A percentile compares a stretch with the other conserved stretches of the same genome.
These are phyloP conservation scores for Crocallis elinguaria DNA, from an alignment of 2,888 invertebrate species.

Conservation along the genomic window DNA sequence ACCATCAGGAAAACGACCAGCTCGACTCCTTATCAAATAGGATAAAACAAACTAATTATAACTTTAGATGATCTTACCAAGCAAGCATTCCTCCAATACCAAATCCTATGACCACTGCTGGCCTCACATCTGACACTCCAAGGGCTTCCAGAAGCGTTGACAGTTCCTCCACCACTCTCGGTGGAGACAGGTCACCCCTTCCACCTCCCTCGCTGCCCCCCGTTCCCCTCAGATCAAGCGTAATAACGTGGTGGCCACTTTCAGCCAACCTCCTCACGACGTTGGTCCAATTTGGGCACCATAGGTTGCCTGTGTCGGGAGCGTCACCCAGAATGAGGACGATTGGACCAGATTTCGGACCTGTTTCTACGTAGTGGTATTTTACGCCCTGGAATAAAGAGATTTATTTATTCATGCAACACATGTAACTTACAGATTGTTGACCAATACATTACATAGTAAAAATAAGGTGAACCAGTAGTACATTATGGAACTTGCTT, in stretches of 20 bases:
- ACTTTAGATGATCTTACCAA: constrained; percentile 59
- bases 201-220: constrained; percentile 74
- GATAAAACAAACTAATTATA: background rate
- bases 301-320: constrained; percentile 66
- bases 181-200: constrained; percentile 66
- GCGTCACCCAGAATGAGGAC: constrained; percentile 74
- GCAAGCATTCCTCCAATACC: constrained; percentile 79
- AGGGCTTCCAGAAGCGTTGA: constrained; percentile 63
- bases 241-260: constrained; percentile 65
- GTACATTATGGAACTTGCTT: background rate
- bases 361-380: constrained; percentile 79
- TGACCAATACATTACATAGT: too few species aligned
- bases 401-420: background rate
- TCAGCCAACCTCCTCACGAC: constrained; percentile 63
- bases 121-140: constrained; percentile 63
- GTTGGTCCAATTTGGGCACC: constrained; percentile 68
- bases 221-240: constrained; percentile 73
- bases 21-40: background rate
- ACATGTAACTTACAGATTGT: background rate
- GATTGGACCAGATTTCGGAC: constrained; percentile 63
- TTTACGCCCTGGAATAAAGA: constrained; percentile 75
- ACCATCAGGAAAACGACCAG: background rate
- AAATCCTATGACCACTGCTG: constrained; percentile 71
- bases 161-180: constrained; percentile 69
- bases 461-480: background rate